Evolutionary conservation across 2,888 invertebrate species (phyloP), one percentile per base, ranked within the genome.

Genomic region (Chrysolina haemoptera): DNA sequence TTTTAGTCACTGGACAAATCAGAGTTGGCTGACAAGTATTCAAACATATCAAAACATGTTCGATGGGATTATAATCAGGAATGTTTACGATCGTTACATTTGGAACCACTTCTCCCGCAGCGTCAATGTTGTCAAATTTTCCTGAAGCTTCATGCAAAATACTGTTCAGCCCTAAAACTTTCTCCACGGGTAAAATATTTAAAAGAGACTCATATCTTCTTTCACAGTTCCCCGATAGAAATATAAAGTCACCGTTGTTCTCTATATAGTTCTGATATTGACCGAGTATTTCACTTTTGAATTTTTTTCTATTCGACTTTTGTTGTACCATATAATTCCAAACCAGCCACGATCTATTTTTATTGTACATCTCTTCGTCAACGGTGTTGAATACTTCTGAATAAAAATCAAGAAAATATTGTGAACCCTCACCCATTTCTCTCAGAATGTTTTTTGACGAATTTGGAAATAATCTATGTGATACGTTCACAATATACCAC

Each of bases 401-500:
- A 67, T 67, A 67, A 35, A 50, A 67, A 1, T 67, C 53, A 18
- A 67, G 50, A 8, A 67, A 27, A 1, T 53, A 18, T 9, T 67
- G 27, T 16, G 67, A 67, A 18, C 67, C 41, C 27, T 40, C 67
- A 0, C 59, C 59, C 53, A 67, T 67, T 18, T 35, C 50, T 27
- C 67, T 67, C 16, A 67, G 18, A 35, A 67, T 9, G 41, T 67
- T 67, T 18, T 53, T 67, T 8, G 50, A 41, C 0, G 53, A 40
- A 16, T 67, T 67, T 40, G 27, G 18, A 41, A 43, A 67, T 1
- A 53, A 10, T 22, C 14, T 18, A 10, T 67, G 67, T 10, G 67
- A 50, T 67, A 67, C 67, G 8, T 53, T 35, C 4, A 67, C 67
- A 14, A 67, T 20, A 12, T 67, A 67, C 67, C 67, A 67, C 53